These are phyloP conservation scores for Coregonus ussuriensis DNA, from an alignment of 2,797 vertebrate species.

Conservation along the genomic window DNA sequence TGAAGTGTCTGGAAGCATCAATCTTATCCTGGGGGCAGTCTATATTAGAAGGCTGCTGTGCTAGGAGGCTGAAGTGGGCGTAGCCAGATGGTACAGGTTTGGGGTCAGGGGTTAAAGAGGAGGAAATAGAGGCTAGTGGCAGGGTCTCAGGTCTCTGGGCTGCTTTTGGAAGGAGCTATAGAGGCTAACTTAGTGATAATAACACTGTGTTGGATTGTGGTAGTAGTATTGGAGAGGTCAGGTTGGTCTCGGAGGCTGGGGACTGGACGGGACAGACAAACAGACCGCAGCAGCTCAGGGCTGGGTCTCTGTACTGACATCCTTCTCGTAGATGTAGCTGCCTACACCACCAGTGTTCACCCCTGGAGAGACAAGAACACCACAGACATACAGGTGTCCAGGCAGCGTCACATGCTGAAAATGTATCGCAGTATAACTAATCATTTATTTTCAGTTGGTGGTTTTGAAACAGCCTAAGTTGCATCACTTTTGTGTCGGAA, in stretches of 20 bases:
- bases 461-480: not conserved
- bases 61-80: not conserved
- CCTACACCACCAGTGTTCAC: slow-evolving; percentile 97
- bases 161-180: slow-evolving; percentile 24
- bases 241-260: slow-evolving; percentile 49
- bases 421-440: slow-evolving; percentile 21
- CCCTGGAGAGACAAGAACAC: slow-evolving; percentile 73
- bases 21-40: not conserved
- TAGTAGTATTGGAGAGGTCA: slow-evolving; percentile 44
- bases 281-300: slow-evolving; percentile 71
- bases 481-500: not conserved
- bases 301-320: slow-evolving; percentile 85
- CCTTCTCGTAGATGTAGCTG: slow-evolving; percentile 98
- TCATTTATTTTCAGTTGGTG: not conserved
- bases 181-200: slow-evolving; percentile 25
- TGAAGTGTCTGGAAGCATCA: not conserved
- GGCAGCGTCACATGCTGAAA: slow-evolving; percentile 16
- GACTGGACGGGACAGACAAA: not conserved
- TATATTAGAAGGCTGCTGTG: not conserved
- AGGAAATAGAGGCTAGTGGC: slow-evolving; percentile 5
- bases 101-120: slow-evolving; percentile 29
- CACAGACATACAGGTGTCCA: too few relatives aligned
- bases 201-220: slow-evolving; percentile 56
- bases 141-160: slow-evolving; percentile 41
- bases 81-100: not conserved